Percentiles rank a stretch among this genome's conserved stretches.
Evolutionary conservation across 2,113 vertebrate genomes (phyloP).

Genomic region (Muscicapa adusta): DNA sequence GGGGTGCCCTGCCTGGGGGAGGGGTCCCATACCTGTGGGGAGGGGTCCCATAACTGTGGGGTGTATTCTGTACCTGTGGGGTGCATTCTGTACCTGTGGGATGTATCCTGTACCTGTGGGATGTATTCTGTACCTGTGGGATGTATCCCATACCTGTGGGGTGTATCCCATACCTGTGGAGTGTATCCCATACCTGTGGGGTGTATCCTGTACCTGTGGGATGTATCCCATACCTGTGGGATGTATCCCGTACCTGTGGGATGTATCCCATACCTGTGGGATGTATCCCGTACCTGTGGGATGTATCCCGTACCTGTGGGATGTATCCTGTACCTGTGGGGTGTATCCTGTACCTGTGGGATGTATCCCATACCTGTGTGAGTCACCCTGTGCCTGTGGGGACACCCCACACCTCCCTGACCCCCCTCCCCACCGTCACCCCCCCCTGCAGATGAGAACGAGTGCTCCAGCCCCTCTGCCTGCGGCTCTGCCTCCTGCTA

Average conservation of each 20-base stretch:
- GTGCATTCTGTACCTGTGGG: fast-evolving
- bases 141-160: fast-evolving
- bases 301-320: fast-evolving
- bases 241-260: fast-evolving
- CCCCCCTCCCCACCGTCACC: too few species aligned
- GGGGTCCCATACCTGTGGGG: too few species aligned
- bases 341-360: fast-evolving
- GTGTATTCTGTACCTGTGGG: fast-evolving
- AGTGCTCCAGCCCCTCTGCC: slow-evolving; percentile 77
- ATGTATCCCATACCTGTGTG: fast-evolving
- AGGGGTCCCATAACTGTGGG: fast-evolving
- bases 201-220: fast-evolving
- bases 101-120: background rate
- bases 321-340: fast-evolving
- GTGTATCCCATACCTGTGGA: fast-evolving
- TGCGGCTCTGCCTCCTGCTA: slow-evolving; percentile 92
- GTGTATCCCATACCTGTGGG: too few species aligned
- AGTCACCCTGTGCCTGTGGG: too few species aligned
- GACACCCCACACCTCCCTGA: fast-evolving
- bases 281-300: fast-evolving
- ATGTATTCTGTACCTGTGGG: fast-evolving
- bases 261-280: fast-evolving
- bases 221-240: fast-evolving
- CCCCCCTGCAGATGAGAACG: slow-evolving; percentile 82
- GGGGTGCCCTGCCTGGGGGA: background rate